Conservation (phyloP, 2,113 vertebrate species). For the Neotoma lepida region DNA sequence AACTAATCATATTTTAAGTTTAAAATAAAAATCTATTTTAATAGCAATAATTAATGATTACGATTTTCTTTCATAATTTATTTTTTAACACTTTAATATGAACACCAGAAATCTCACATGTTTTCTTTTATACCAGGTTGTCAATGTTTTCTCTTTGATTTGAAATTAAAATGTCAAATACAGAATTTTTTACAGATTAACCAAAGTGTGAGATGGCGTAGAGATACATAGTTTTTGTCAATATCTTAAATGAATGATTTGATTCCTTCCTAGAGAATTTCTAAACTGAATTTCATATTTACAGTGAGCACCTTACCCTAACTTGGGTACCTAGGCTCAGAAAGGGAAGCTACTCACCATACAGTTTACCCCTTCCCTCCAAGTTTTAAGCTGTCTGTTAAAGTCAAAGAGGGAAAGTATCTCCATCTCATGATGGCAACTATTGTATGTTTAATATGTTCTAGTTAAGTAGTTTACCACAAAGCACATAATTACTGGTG, state of each 20-base stretch:
- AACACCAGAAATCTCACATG: conserved; percentile 21
- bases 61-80: conserved; percentile 32
- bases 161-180: conserved; percentile 6
- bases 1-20: conserved; percentile 9
- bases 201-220: not conserved
- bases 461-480: not conserved
- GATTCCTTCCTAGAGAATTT: not conserved
- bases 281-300: not conserved
- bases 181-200: conserved; percentile 4
- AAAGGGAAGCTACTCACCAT: not conserved
- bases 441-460: not conserved
- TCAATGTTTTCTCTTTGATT: not conserved
- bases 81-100: conserved; percentile 8
- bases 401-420: not conserved
- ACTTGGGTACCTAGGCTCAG: not conserved
- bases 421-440: not conserved
- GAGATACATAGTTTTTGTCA: not conserved
- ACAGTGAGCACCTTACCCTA: not conserved
- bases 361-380: not conserved
- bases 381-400: not conserved
- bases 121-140: not conserved
- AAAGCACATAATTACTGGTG: conserved; percentile 34
- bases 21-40: conserved; percentile 25
- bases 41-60: conserved; percentile 37
- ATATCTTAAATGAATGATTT: not conserved